Percentiles rank a stretch among this genome's conserved stretches.
Evolutionary conservation across 2,888 invertebrate genomes (phyloP).

Genomic region (Idaea straminata): DNA sequence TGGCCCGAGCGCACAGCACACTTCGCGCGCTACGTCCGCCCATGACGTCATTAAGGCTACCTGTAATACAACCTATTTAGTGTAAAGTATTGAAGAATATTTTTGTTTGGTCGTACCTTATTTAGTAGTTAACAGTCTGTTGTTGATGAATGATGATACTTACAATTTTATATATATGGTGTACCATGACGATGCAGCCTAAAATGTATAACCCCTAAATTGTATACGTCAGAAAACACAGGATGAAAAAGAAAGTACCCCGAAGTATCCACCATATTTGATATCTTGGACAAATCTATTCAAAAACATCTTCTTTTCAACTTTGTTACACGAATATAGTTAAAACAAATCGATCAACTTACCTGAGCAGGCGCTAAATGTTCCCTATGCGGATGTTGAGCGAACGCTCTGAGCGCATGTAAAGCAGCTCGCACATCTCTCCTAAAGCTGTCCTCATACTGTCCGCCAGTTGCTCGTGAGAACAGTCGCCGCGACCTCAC

Average conservation of each 20-base stretch:
- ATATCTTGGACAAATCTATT: no score
- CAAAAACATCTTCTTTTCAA: no score
- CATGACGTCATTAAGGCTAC: slow-evolving; percentile 90
- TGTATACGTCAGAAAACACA: background rate
- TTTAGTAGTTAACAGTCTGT: no score
- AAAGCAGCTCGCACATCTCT: slow-evolving; percentile 90
- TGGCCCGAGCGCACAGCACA: slow-evolving; percentile 86
- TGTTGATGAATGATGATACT: no score
- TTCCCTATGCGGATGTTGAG: slow-evolving; percentile 83
- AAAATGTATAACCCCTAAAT: no score
- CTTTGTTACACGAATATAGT: background rate
- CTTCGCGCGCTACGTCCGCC: slow-evolving; percentile 90
- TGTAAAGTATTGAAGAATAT: background rate
- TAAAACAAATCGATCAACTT: slow-evolving; percentile 2
- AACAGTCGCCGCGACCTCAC: slow-evolving; percentile 93
- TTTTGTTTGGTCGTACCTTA: no score
- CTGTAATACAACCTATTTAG: slow-evolving; percentile 54
- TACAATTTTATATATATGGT: no score
- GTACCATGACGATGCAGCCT: no score
- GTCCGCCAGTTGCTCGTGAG: slow-evolving; percentile 91
- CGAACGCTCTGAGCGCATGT: slow-evolving; percentile 87
- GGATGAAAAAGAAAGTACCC: no score
- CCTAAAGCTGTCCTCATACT: slow-evolving; percentile 93
- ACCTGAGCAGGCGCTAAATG: slow-evolving; percentile 89
- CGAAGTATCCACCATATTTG: no score